Conservation (phyloP, 2,113 vertebrate genomes). For the Orientallactaga bullata region DNA sequence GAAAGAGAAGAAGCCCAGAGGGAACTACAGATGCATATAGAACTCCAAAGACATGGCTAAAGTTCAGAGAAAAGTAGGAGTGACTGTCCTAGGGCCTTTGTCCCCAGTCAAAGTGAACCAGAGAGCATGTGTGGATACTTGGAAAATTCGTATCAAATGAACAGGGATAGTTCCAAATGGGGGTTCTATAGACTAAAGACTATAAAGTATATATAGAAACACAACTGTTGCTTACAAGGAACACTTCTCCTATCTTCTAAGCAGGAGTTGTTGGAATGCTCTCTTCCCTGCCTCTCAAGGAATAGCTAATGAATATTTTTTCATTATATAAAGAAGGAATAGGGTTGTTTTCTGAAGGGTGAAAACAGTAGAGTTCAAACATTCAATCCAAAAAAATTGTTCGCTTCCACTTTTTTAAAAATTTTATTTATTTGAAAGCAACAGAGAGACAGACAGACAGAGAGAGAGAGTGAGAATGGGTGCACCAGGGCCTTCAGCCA, state of each 20-base stretch:
- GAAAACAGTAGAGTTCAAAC: not conserved
- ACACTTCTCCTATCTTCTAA: not conserved
- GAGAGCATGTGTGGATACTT: not conserved
- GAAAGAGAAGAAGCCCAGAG: not conserved
- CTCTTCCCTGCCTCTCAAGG: not conserved
- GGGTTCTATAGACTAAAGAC: not conserved
- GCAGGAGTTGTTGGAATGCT: not conserved
- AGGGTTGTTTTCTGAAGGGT: not conserved
- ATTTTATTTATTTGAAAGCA: too few species aligned
- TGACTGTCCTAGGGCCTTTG: accelerated
- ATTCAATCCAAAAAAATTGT: not conserved
- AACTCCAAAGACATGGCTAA: not conserved
- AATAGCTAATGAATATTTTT: not conserved
- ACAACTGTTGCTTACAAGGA: accelerated
- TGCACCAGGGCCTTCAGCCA: too few species aligned
- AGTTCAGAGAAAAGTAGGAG: not conserved
- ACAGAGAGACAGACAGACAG: too few species aligned
- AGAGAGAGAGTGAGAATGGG: too few species aligned
- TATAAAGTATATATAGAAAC: not conserved
- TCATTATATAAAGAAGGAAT: not conserved
- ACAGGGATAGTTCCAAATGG: not conserved
- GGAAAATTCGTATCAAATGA: not conserved
- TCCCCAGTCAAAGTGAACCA: not conserved
- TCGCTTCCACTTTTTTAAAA: too few species aligned
- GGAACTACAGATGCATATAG: accelerated